Conservation (phyloP, 2,113 vertebrate genomes). For the Microtus pennsylvanicus region DNA sequence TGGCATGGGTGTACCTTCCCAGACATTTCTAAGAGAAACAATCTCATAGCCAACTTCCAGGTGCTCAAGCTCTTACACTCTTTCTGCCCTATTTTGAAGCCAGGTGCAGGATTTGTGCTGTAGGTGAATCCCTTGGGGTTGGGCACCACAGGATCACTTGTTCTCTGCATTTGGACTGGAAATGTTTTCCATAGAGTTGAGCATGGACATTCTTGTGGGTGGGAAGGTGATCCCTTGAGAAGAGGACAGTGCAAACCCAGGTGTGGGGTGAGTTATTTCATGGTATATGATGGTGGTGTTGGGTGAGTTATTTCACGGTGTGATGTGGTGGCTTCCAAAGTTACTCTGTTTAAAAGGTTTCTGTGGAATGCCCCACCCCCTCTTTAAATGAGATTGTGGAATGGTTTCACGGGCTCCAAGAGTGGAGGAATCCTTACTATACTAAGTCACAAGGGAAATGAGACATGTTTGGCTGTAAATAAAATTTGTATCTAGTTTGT, state of each 20-base stretch:
- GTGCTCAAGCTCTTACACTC: background rate
- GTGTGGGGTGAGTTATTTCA: too few species aligned
- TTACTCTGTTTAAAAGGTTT: background rate
- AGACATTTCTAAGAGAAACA: too few species aligned
- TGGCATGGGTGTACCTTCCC: too few species aligned
- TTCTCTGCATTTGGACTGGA: background rate
- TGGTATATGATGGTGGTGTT: background rate
- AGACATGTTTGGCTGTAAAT: background rate
- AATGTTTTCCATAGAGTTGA: background rate
- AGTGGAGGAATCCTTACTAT: background rate
- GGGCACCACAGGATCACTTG: background rate
- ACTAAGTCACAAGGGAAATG: background rate
- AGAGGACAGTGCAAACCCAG: background rate
- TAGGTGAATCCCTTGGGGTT: background rate
- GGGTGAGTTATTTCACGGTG: too few species aligned
- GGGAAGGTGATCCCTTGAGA: background rate
- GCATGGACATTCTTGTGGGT: background rate
- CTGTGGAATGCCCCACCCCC: background rate
- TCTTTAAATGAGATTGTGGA: background rate
- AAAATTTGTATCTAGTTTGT: background rate
- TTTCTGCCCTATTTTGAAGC: background rate
- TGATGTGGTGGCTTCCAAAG: background rate
- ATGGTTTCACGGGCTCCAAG: background rate
- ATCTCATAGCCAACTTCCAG: too few species aligned
- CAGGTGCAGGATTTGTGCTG: too few species aligned